phyloP scores from a whole-genome alignment of 2,113 vertebrate genomes.

The Clarias magur region DNA sequence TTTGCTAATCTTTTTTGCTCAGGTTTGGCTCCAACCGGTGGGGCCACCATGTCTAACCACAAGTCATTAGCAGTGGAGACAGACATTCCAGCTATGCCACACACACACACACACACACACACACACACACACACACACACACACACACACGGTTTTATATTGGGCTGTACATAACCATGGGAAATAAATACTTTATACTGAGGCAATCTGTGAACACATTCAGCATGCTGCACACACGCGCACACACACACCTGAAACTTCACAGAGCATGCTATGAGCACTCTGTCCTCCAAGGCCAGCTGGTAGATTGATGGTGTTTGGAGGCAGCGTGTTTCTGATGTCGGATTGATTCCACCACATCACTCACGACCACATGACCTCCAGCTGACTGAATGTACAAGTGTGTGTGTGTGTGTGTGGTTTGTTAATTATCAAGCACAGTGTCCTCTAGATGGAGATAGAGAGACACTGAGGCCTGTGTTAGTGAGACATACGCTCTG shows the following conservation, averaged over 20 bases:
- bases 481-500: neutral
- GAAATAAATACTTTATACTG: conserved; percentile 29
- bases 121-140: conserved; percentile 29
- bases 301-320: conserved; percentile 4
- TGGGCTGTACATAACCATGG: conserved; percentile 2
- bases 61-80: conserved; percentile 56
- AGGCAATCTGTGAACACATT: neutral
- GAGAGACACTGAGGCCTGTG: neutral
- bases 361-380: conserved; percentile 7
- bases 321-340: neutral
- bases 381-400: neutral
- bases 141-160: conserved; percentile 38
- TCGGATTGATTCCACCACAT: conserved; percentile 15
- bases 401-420: too few species aligned
- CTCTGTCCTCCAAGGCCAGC: neutral
- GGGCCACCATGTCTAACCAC: conserved; percentile 49
- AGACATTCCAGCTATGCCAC: conserved; percentile 28
- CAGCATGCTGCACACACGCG: neutral
- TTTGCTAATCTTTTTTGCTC: conserved; percentile 54
- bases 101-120: conserved; percentile 40
- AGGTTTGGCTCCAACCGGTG: conserved; percentile 30
- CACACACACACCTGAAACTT: neutral
- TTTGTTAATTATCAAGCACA: neutral
- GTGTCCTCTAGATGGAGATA: conserved; percentile 30
- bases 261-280: neutral